Base-by-base conservation (phyloP, 2,113 vertebrate genomes). In the Siniperca knerii region DNA sequence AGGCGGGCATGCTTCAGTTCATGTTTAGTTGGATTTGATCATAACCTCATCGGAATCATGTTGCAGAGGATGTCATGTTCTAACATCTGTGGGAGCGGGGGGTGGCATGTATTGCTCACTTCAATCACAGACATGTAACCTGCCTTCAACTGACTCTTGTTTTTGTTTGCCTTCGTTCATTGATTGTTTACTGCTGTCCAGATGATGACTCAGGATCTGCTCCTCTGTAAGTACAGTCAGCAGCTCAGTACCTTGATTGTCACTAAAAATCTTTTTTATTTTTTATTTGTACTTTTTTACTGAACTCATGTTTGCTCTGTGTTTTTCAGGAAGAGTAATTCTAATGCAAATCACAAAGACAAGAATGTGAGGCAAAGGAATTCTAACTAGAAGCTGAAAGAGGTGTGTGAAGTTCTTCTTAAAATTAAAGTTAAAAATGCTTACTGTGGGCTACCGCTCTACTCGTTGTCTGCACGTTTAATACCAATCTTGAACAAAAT, bases 301-400 rank as follows among this genome's bases (percentile, higher is more conserved):
- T 23, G 0, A 66, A 65, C 60, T 86, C 15, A 72, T 81, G 37
- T 73, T 73, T 61, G 6, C 8, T 3, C 4, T 23, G 25, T 75
- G 0, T 92, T 42, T 93, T 95, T 66, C 90, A 99, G 98, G 95
- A 99, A 99, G 92, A 97, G 97, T 96, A 97, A 97, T 50, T 93
- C 94, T 4, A 94, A 93, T 90, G 81, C 95, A 29, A 98, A 99
- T 60, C 96, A 98, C 93, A 97, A 98, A 92, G 98, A 96, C 93
- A 97, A 97, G 93, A 97, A 96, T 0, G 94, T 99, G 71, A 97
- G 98, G 77, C 98, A 99, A 95, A 97, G 98, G 90, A 99, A 98
- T 0, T 96, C 97, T 0, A 98, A 97, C 93, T 99, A 93, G 79
- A 87, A 92, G 89, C 87, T 81, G 65, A 92, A 68, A 37, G 72